Percentiles rank a stretch among this genome's conserved stretches.
These are phyloP conservation scores for Acipenser transmontanus DNA, from an alignment of 2,797 vertebrate species.

Conservation along the genomic window DNA sequence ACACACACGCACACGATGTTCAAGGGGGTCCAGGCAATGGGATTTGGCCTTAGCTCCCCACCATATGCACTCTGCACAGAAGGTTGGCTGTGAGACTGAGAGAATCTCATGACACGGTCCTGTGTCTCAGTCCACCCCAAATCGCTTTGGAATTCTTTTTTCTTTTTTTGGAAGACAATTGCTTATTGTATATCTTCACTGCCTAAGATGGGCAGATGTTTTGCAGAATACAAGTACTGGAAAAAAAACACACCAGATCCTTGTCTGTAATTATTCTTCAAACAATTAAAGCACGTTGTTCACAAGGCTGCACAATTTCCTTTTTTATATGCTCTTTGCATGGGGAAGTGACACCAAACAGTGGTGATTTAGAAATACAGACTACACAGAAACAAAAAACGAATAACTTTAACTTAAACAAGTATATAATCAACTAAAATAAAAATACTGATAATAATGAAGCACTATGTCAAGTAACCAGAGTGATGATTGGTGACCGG, in stretches of 20 bases:
- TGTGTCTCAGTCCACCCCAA: not conserved
- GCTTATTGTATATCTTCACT: not conserved
- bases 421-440: too few relatives aligned
- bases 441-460: too few relatives aligned
- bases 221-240: not conserved
- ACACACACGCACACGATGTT: slow-evolving; percentile 24
- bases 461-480: too few relatives aligned
- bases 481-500: too few relatives aligned
- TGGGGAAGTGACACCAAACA: too few relatives aligned
- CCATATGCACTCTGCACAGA: slow-evolving; percentile 54
- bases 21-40: slow-evolving; percentile 38
- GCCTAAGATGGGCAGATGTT: not conserved
- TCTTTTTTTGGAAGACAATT: slow-evolving; percentile 5
- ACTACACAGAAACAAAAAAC: too few relatives aligned
- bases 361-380: too few relatives aligned
- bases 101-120: slow-evolving; percentile 34
- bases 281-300: not conserved
- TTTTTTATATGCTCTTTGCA: too few relatives aligned
- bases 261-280: not conserved
- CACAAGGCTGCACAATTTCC: too few relatives aligned
- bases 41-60: slow-evolving; percentile 29
- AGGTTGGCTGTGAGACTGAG: slow-evolving; percentile 35
- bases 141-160: not conserved
- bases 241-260: slow-evolving; percentile 4
- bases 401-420: too few relatives aligned